A percentile compares a stretch with the other conserved stretches of the same genome.
Evolutionary conservation across 2,888 invertebrate species (phyloP).

Genomic region (Dasysyrphus tricinctus): DNA sequence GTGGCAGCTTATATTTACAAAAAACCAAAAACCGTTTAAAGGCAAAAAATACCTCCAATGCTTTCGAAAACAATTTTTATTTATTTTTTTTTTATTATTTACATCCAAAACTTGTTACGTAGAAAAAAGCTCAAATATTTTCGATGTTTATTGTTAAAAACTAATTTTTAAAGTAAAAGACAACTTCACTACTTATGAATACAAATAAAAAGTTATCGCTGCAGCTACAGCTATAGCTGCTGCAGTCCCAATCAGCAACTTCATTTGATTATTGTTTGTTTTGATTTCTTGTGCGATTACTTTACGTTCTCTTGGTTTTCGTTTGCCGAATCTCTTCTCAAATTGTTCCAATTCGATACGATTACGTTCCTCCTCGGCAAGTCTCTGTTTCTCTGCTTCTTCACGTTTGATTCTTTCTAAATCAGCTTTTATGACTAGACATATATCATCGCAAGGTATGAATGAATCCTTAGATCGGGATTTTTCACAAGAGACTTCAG

Average conservation of each 20-base stretch:
- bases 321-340: slow-evolving; percentile 90
- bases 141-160: slow-evolving; percentile 25
- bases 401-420: slow-evolving; percentile 84
- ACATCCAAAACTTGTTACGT: slow-evolving; percentile 17
- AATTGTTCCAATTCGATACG: slow-evolving; percentile 90
- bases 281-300: slow-evolving; percentile 72
- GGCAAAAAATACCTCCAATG: background rate
- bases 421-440: slow-evolving; percentile 85
- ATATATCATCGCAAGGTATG: slow-evolving; percentile 87
- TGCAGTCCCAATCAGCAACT: slow-evolving; percentile 76
- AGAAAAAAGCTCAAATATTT: slow-evolving; percentile 44
- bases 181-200: slow-evolving; percentile 75
- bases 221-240: slow-evolving; percentile 77
- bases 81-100: slow-evolving; percentile 35
- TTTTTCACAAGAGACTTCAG: slow-evolving; percentile 88
- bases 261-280: slow-evolving; percentile 76
- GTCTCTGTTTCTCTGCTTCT: slow-evolving; percentile 85
- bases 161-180: slow-evolving; percentile 18
- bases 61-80: slow-evolving; percentile 40
- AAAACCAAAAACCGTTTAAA: slow-evolving; percentile 81
- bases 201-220: slow-evolving; percentile 79
- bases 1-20: slow-evolving; percentile 88
- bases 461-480: slow-evolving; percentile 82
- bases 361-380: slow-evolving; percentile 87
- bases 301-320: slow-evolving; percentile 85